Percentiles rank a stretch among this genome's conserved stretches.
Conservation (phyloP, 2,797 vertebrate genomes). For the Gymnoscopelus microlampas region DNA sequence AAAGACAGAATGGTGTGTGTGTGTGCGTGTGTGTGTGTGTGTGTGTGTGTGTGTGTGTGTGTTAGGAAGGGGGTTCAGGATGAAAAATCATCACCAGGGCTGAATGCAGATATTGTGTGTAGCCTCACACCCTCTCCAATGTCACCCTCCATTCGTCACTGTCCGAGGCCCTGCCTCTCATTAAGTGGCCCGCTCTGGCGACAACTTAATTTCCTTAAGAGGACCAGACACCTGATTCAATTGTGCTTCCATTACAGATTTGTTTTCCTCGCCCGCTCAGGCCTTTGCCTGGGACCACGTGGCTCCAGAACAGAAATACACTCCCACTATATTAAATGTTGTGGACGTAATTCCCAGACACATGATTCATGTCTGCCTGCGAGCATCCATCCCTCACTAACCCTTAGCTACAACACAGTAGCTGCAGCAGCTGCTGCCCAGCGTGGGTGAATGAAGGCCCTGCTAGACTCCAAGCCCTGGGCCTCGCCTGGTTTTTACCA, state of each 20-base stretch:
- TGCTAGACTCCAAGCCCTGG: not conserved
- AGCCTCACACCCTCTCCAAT: constrained; percentile 85
- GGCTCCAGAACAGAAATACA: constrained; percentile 75
- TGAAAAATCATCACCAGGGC: constrained; percentile 93
- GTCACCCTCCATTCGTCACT: constrained; percentile 94
- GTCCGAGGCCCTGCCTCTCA: constrained; percentile 90
- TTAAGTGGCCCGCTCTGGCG: constrained; percentile 92
- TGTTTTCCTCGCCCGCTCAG: constrained; percentile 74
- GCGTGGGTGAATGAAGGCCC: constrained; percentile 5
- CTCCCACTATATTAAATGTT: constrained; percentile 86
- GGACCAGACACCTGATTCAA: constrained; percentile 99
- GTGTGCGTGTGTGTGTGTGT: no score
- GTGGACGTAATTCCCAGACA: constrained; percentile 82
- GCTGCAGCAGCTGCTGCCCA: constrained; percentile 24
- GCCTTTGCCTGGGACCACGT: constrained; percentile 80
- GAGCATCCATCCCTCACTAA: constrained; percentile 65
- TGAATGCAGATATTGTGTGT: constrained; percentile 91
- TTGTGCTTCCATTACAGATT: constrained; percentile 87
- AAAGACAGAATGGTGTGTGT: no score
- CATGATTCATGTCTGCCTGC: constrained; percentile 80
- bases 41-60: no score
- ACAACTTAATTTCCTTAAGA: constrained; percentile 99
- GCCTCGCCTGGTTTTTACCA: no score
- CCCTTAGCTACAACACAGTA: constrained; percentile 45
- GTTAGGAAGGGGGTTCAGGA: constrained; percentile 55